Percentiles rank a stretch among this genome's conserved stretches.
Conservation (phyloP, 2,113 vertebrate genomes). For the Corydoras maculifer region DNA sequence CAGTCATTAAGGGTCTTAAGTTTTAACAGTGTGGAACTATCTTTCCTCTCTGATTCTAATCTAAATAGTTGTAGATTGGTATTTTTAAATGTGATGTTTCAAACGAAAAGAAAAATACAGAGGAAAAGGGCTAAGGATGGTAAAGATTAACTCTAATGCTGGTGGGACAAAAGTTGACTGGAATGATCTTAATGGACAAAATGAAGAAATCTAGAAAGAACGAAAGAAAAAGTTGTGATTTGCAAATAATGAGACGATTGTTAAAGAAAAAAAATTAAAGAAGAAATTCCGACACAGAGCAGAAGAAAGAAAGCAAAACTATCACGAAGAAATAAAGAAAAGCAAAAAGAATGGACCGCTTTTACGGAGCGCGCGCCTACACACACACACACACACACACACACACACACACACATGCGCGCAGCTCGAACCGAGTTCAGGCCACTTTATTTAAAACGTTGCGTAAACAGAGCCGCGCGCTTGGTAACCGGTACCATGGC, state of each 20-base stretch:
- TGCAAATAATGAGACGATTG: not conserved
- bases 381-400: not conserved
- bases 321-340: not conserved
- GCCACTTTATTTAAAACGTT: conserved; percentile 45
- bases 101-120: no score
- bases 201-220: not conserved
- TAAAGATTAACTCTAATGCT: no score
- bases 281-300: no score
- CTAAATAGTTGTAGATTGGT: no score
- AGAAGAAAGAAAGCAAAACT: not conserved
- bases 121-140: no score
- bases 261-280: no score
- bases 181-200: not conserved
- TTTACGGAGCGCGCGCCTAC: not conserved
- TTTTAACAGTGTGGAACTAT: no score
- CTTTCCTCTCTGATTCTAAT: no score
- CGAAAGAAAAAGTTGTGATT: not conserved
- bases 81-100: no score
- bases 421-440: conserved; percentile 27
- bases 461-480: conserved; percentile 43
- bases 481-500: conserved; percentile 46
- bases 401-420: not conserved
- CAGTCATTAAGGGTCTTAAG: no score
- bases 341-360: not conserved
- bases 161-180: not conserved